A percentile compares a stretch with the other conserved stretches of the same genome.
Conservation (phyloP, 2,888 invertebrate species). For the Macrophya alboannulata region DNA sequence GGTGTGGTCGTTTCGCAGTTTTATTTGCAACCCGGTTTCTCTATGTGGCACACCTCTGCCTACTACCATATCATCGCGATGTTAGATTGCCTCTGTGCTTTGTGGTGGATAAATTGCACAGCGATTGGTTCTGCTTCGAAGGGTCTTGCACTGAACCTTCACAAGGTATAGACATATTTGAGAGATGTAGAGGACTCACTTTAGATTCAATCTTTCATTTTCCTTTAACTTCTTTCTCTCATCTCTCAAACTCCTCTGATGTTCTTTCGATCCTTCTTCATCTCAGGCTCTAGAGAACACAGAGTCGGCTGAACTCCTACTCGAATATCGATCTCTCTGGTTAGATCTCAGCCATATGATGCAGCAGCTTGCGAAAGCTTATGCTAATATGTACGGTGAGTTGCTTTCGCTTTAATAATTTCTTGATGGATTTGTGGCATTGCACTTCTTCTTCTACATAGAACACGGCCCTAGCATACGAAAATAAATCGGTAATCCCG, state of each 20-base stretch:
- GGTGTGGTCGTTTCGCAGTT: slow-evolving; percentile 86
- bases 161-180: slow-evolving; percentile 73
- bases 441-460: neutral
- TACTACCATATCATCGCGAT: slow-evolving; percentile 89
- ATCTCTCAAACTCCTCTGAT: neutral
- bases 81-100: slow-evolving; percentile 87
- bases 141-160: slow-evolving; percentile 85
- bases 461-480: neutral
- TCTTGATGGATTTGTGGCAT: neutral
- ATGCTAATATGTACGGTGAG: slow-evolving; percentile 87
- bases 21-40: slow-evolving; percentile 87
- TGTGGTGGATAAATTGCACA: slow-evolving; percentile 87
- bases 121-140: slow-evolving; percentile 85
- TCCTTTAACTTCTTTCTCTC: neutral
- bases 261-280: neutral
- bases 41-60: slow-evolving; percentile 88
- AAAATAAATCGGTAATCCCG: neutral
- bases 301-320: slow-evolving; percentile 85
- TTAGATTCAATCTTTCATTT: neutral
- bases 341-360: slow-evolving; percentile 90
- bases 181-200: neutral
- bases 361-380: slow-evolving; percentile 88
- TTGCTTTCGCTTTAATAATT: neutral
- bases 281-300: slow-evolving; percentile 82
- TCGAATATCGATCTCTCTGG: slow-evolving; percentile 87